phyloP scores from a whole-genome alignment of 1,140 invertebrate genomes.

The Hypsibius dujardini region DNA sequence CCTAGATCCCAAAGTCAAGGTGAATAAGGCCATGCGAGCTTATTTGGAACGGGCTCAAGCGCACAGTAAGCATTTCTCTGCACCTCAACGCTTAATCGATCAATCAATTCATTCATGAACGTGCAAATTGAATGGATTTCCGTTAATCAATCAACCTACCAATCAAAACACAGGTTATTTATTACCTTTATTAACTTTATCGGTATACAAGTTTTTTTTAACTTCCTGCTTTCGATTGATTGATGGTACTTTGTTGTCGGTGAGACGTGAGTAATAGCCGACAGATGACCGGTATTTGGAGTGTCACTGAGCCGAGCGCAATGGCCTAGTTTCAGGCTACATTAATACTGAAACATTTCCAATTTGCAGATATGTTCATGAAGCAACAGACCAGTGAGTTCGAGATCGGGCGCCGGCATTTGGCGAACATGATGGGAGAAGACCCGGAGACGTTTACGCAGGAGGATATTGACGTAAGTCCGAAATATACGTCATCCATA shows the following conservation, averaged over 20 bases:
- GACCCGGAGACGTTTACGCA: constrained; percentile 70
- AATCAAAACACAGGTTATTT: too few species aligned
- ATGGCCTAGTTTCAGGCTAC: constrained; percentile 23
- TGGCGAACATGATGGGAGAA: constrained; percentile 95
- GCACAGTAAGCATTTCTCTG: constrained; percentile 39
- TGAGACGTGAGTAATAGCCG: constrained; percentile 1
- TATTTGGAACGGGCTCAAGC: constrained; percentile 61
- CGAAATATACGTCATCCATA: too few species aligned
- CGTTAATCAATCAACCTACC: too few species aligned
- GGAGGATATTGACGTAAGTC: constrained; percentile 59
- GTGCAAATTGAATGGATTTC: too few species aligned
- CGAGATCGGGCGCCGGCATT: constrained; percentile 73
- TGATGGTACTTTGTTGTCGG: constrained; percentile 13
- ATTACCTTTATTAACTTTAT: too few species aligned
- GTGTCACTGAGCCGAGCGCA: constrained; percentile 5
- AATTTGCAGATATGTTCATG: constrained; percentile 54
- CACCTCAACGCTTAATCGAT: too few species aligned
- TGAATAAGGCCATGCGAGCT: constrained; percentile 65
- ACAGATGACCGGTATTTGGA: background rate
- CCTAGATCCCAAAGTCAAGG: constrained; percentile 24
- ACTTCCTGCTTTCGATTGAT: constrained; percentile 13
- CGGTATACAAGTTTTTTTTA: constrained; percentile 18
- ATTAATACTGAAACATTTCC: too few species aligned
- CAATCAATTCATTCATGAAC: too few species aligned
- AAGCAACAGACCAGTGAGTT: constrained; percentile 59